These are phyloP conservation scores for Drosophila dives DNA, from an alignment of 2,888 invertebrate genomes.

Conservation along the genomic window DNA sequence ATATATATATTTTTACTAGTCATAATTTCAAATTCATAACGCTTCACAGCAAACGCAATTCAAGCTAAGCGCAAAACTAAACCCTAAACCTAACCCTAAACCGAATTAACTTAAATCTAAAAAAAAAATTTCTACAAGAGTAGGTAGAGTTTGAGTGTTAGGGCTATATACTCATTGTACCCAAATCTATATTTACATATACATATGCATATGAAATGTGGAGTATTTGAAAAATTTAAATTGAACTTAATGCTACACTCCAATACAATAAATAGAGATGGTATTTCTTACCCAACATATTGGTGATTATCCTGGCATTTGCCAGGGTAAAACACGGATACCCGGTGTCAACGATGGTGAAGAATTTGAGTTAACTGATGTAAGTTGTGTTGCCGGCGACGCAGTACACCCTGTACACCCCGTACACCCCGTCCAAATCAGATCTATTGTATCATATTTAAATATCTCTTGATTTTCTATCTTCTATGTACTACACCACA, in stretches of 20 bases:
- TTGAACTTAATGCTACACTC: constrained; percentile 41
- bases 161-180: constrained; percentile 31
- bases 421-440: constrained; percentile 20
- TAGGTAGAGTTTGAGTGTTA: constrained; percentile 22
- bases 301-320: constrained; percentile 95
- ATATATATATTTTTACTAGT: constrained; percentile 25
- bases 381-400: constrained; percentile 87
- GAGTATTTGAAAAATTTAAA: constrained; percentile 30
- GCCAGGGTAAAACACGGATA: constrained; percentile 97
- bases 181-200: constrained; percentile 15
- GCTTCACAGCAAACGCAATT: constrained; percentile 42
- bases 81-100: constrained; percentile 31
- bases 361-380: constrained; percentile 94
- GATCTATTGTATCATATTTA: constrained; percentile 63
- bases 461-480: constrained; percentile 50
- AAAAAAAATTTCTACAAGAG: constrained; percentile 11
- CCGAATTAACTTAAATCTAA: constrained; percentile 37
- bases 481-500: constrained; percentile 50
- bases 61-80: constrained; percentile 32
- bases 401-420: constrained; percentile 27
- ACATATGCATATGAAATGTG: constrained; percentile 8
- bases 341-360: constrained; percentile 97
- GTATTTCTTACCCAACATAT: constrained; percentile 93
- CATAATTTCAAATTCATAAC: constrained; percentile 55
- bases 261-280: constrained; percentile 87